Percentiles rank a stretch among this genome's conserved stretches.
phyloP scores from a whole-genome alignment of 2,797 vertebrate species.

The Enteromius afrohamiltoni region DNA sequence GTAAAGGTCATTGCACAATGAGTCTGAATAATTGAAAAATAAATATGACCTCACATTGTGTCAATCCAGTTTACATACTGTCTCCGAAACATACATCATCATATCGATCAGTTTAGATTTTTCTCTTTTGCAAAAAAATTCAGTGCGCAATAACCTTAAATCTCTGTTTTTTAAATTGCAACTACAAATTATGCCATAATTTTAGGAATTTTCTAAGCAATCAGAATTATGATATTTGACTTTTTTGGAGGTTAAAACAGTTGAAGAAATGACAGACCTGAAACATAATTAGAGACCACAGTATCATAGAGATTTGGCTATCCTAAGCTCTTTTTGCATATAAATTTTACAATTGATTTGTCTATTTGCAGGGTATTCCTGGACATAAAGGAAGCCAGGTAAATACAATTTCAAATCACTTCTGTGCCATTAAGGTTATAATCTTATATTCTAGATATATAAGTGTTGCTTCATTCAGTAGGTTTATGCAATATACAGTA shows the following conservation, averaged over 20 bases:
- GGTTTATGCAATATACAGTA: conserved; percentile 18
- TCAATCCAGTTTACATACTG: no score
- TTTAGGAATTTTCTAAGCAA: not conserved
- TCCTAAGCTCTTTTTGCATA: not conserved
- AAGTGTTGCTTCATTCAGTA: conserved; percentile 6
- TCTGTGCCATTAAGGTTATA: not conserved
- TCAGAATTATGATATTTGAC: not conserved
- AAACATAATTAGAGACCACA: not conserved
- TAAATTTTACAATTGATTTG: not conserved
- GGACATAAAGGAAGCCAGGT: conserved; percentile 60
- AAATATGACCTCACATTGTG: no score
- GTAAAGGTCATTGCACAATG: no score
- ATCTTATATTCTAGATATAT: not conserved
- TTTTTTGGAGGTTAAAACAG: not conserved
- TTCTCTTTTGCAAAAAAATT: no score
- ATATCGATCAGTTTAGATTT: no score
- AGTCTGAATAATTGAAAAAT: no score
- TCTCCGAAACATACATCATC: no score
- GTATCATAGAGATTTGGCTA: not conserved
- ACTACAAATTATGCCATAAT: not conserved
- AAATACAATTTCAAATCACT: conserved; percentile 10
- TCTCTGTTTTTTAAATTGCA: not conserved
- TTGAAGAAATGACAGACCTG: not conserved
- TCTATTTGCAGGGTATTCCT: conserved; percentile 49
- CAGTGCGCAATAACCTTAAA: not conserved